These are phyloP conservation scores for Gracilinanus agilis DNA, from an alignment of 2,113 vertebrate genomes.

Conservation along the genomic window DNA sequence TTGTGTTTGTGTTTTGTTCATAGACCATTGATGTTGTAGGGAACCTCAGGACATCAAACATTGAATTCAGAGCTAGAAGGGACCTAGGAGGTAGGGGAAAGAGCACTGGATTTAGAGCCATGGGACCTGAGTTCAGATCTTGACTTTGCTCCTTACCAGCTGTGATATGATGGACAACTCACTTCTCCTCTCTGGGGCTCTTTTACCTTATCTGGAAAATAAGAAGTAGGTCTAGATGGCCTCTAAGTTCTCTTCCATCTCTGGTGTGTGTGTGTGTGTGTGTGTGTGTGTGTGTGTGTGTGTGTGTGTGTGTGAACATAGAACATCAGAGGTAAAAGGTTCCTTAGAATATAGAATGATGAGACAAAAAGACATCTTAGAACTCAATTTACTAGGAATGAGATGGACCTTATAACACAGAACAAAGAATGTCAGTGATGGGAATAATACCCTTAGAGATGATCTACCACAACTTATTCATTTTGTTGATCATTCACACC, in stretches of 20 bases:
- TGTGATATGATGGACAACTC: background rate
- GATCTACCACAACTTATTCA: background rate
- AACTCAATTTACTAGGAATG: background rate
- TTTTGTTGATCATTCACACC: background rate
- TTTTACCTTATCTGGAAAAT: background rate
- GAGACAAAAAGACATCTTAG: too few species aligned
- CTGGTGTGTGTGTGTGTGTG: background rate
- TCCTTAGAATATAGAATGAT: background rate
- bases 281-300: background rate
- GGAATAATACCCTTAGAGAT: background rate
- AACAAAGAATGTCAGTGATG: background rate
- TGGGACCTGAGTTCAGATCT: background rate
- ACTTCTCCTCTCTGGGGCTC: background rate
- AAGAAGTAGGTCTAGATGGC: background rate
- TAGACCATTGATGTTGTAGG: background rate
- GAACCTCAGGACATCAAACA: background rate
- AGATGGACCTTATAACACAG: background rate
- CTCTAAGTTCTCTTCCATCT: background rate
- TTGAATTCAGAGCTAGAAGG: background rate
- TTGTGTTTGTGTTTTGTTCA: background rate
- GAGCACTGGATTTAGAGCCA: background rate
- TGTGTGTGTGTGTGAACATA: background rate
- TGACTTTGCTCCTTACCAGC: background rate
- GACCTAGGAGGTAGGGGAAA: background rate
- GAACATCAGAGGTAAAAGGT: background rate